These are phyloP conservation scores for Chrysopa pallens DNA, from an alignment of 1,140 invertebrate genomes.

Conservation along the genomic window DNA sequence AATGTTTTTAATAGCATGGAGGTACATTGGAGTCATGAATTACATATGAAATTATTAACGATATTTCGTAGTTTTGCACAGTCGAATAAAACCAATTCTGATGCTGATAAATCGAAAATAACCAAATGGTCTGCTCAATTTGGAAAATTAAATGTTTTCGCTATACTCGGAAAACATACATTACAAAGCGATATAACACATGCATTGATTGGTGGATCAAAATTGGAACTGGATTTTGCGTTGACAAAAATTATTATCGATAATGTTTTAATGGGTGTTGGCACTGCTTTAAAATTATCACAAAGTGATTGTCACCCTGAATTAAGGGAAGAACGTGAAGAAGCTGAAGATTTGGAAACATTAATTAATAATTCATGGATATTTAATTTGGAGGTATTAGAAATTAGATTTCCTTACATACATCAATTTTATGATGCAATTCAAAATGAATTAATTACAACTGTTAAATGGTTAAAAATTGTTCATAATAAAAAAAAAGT, in stretches of 20 bases:
- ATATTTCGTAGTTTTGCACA: neutral
- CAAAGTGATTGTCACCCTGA: neutral
- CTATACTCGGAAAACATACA: too few relatives aligned
- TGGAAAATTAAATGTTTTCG: too few relatives aligned
- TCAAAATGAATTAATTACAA: conserved; percentile 74
- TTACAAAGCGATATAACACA: too few relatives aligned
- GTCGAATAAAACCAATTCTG: too few relatives aligned
- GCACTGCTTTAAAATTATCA: too few relatives aligned
- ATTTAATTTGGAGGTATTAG: conserved; percentile 8
- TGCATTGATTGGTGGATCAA: too few relatives aligned
- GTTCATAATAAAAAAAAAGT: conserved; percentile 53
- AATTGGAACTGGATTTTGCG: too few relatives aligned
- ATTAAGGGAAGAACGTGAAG: neutral
- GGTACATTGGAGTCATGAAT: neutral
- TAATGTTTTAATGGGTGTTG: too few relatives aligned
- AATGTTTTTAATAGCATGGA: too few relatives aligned
- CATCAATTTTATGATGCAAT: conserved; percentile 88
- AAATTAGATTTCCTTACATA: conserved; percentile 75
- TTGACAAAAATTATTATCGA: too few relatives aligned
- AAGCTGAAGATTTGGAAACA: neutral
- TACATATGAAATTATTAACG: neutral
- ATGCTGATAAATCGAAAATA: too few relatives aligned
- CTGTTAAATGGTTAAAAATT: conserved; percentile 85
- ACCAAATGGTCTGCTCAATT: too few relatives aligned
- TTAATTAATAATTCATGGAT: neutral